A percentile compares a stretch with the other conserved stretches of the same genome.
phyloP scores from a whole-genome alignment of 2,888 invertebrate species.

The Troglohyphantes excavatus region DNA sequence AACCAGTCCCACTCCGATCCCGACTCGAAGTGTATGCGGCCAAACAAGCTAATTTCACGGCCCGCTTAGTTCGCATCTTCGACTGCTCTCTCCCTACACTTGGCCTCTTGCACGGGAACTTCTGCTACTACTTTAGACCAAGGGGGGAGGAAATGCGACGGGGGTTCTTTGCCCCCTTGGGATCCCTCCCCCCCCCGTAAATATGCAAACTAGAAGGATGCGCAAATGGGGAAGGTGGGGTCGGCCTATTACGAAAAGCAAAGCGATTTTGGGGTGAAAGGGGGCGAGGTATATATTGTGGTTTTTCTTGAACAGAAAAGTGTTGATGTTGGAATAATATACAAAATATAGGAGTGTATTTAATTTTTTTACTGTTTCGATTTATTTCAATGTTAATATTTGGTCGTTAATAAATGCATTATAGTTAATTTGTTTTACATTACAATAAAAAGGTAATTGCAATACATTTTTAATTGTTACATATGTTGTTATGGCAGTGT shows the following conservation, averaged over 20 bases:
- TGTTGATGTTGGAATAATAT: no score
- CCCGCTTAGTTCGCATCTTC: conserved; percentile 65
- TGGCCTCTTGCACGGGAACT: conserved; percentile 5
- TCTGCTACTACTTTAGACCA: no score
- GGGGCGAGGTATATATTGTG: background rate
- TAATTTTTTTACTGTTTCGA: no score
- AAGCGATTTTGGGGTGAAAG: conserved; percentile 27
- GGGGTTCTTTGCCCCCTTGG: background rate
- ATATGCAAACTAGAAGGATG: conserved; percentile 72
- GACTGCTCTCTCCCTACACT: conserved; percentile 39
- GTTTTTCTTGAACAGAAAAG: no score
- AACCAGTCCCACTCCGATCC: background rate
- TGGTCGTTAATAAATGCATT: no score
- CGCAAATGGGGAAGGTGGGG: conserved; percentile 66
- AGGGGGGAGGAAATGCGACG: background rate
- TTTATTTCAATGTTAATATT: no score
- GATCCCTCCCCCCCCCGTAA: background rate
- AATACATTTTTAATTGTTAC: no score
- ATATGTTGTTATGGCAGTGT: no score
- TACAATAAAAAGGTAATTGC: no score
- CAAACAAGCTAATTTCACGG: conserved; percentile 76
- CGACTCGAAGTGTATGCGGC: conserved; percentile 10
- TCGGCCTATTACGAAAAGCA: conserved; percentile 61
- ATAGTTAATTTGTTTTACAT: no score
- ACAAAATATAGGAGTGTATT: no score